phyloP scores from a whole-genome alignment of 2,888 invertebrate species.

The Crepidodera aurea region DNA sequence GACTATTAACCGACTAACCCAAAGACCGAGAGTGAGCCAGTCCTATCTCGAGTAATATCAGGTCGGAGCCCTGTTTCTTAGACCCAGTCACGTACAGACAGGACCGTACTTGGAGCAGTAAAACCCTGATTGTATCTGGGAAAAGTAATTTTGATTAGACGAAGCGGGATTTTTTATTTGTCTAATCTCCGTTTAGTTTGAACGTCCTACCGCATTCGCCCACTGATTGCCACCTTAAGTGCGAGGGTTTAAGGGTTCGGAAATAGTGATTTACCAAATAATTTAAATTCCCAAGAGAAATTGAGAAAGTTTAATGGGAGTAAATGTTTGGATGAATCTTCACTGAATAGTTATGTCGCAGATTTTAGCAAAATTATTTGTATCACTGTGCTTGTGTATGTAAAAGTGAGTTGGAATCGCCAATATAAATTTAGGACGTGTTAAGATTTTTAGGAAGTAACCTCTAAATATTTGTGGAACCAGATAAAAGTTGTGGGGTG shows the following conservation, averaged over 20 bases:
- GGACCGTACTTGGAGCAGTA: conserved; percentile 23
- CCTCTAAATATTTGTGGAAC: too few species aligned
- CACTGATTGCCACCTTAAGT: conserved; percentile 2
- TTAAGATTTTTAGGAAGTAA: too few species aligned
- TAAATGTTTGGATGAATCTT: too few species aligned
- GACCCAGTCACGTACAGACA: conserved; percentile 31
- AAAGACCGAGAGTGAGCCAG: conserved; percentile 14
- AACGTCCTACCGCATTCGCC: background rate
- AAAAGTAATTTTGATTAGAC: conserved; percentile 22
- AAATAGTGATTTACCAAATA: conserved; percentile 1
- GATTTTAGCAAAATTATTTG: too few species aligned
- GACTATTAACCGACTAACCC: conserved; percentile 29
- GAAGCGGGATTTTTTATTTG: conserved; percentile 11
- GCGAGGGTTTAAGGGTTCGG: background rate
- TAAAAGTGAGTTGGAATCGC: too few species aligned
- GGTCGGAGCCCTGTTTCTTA: conserved; percentile 24
- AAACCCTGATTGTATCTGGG: conserved; percentile 21
- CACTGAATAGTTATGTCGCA: too few species aligned
- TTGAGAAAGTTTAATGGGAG: background rate
- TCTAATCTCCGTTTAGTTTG: conserved; percentile 1
- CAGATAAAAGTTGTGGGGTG: too few species aligned
- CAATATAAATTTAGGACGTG: too few species aligned
- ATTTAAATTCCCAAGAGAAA: conserved; percentile 1
- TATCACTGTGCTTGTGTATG: too few species aligned
- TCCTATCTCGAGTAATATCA: conserved; percentile 30